A percentile compares a stretch with the other conserved stretches of the same genome.
These are phyloP conservation scores for Xiphorhynchus elegans DNA, from an alignment of 2,113 vertebrate genomes.

Conservation along the genomic window DNA sequence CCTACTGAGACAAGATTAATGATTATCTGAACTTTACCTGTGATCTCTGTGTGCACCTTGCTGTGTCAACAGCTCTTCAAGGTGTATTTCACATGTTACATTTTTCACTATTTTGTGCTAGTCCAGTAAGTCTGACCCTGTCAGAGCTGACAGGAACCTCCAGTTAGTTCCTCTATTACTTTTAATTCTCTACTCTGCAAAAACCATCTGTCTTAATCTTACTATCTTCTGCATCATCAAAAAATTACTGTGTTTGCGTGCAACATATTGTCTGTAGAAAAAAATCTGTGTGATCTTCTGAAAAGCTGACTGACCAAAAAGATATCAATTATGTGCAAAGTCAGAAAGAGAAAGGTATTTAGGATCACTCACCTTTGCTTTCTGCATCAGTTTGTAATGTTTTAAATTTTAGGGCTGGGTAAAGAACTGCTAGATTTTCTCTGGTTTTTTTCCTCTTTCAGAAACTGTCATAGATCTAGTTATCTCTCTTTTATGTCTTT, in stretches of 20 bases:
- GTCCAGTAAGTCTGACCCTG: not conserved
- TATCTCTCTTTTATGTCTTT: not conserved
- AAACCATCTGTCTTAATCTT: slow-evolving; percentile 1
- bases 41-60: slow-evolving; percentile 13
- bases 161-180: not conserved
- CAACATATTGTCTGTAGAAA: not conserved
- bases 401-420: not conserved
- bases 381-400: not conserved
- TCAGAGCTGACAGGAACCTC: slow-evolving; percentile 15
- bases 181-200: not conserved
- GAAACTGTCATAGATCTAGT: not conserved
- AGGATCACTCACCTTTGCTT: not conserved
- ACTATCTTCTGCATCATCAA: slow-evolving; percentile 3
- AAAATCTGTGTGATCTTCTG: not conserved
- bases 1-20: not conserved
- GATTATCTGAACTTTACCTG: slow-evolving; percentile 23
- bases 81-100: slow-evolving; percentile 9
- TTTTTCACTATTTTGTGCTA: slow-evolving; percentile 9
- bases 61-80: slow-evolving; percentile 40
- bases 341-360: not conserved
- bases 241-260: slow-evolving; percentile 7
- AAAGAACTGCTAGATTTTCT: not conserved
- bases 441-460: not conserved
- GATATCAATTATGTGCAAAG: not conserved
- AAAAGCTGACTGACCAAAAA: not conserved